Percentiles rank a stretch among this genome's conserved stretches.
Conservation (phyloP, 2,797 vertebrate genomes). For the Darevskia mixta region DNA sequence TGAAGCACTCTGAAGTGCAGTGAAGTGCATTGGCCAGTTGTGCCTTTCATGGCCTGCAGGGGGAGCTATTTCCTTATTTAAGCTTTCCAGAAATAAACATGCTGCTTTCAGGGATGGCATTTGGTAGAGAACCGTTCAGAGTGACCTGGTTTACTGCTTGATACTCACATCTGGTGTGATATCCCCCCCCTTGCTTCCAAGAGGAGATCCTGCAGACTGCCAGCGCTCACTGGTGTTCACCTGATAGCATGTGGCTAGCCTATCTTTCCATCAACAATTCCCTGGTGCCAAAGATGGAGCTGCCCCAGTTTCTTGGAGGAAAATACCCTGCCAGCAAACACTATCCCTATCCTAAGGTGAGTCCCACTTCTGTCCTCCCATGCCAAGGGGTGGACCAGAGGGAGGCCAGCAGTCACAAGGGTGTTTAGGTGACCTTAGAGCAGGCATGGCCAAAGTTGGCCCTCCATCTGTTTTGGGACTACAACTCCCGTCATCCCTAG, state of each 20-base stretch:
- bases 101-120: not conserved
- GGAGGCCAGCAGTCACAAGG: not conserved
- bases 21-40: not conserved
- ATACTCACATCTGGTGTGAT: not conserved
- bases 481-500: too few species aligned
- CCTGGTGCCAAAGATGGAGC: constrained; percentile 86
- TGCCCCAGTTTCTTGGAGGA: constrained; percentile 85
- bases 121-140: not conserved
- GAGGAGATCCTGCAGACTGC: constrained; percentile 84
- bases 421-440: too few species aligned
- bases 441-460: too few species aligned
- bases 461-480: too few species aligned
- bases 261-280: constrained; percentile 88
- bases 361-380: not conserved
- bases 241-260: constrained; percentile 83
- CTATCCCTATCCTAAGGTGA: constrained; percentile 88
- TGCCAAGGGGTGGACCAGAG: not conserved
- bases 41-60: not conserved
- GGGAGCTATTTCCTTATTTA: not conserved
- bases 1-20: not conserved
- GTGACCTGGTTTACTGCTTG: not conserved
- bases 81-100: not conserved
- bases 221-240: constrained; percentile 86
- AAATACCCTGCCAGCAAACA: constrained; percentile 83
- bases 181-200: constrained; percentile 57